Evolutionary conservation across 1,140 invertebrate genomes (phyloP), one percentile per base, ranked within the genome.

Genomic region (Ganaspis sp.): DNA sequence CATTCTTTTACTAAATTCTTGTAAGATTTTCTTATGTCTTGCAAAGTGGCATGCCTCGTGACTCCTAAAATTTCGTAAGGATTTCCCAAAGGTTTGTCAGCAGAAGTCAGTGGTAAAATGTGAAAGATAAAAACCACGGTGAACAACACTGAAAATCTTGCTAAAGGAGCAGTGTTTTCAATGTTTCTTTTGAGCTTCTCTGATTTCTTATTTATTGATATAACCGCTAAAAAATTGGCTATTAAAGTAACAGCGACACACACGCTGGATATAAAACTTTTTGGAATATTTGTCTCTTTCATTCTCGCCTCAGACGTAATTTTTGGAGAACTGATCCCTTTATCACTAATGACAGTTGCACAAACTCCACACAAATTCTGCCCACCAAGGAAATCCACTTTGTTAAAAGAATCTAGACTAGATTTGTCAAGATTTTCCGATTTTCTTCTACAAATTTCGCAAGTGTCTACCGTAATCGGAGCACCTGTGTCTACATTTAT

Each of bases 1-100:
- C 96, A 98, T 94, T 97, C 95, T 91, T 96, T 97, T 2, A 95
- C 97, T 76, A 98, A 90, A 86, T 95, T 94, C 87, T 97, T 97
- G 85, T 98, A 99, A 0, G 97, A 96, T 87, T 95, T 95, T 82
- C 96, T 94, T 74, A 99, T 98, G 84, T 98, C 96, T 81, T 94
- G 93, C 8, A 94, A 83, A 12, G 93, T 94, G 1, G 97, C 96
- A 81, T 93, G 93, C 84, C 93, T 94, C 73, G 93, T 91, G 49
- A 99, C 93, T 1, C 96, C 96, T 40, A 99, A 91, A 84, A 96
- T 94, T 88, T 95, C 92, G 88, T 99, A 99, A 6, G 97, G 96
- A 92, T 97, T 94, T 89, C 93, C 93, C 86, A 95, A 92, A 54
- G 93, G 83, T 38, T 91, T 88, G 11, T 81, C 85, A 54, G 85